Evolutionary conservation across 1,140 invertebrate species (phyloP).

Genomic region (Drosophila ogumai): DNA sequence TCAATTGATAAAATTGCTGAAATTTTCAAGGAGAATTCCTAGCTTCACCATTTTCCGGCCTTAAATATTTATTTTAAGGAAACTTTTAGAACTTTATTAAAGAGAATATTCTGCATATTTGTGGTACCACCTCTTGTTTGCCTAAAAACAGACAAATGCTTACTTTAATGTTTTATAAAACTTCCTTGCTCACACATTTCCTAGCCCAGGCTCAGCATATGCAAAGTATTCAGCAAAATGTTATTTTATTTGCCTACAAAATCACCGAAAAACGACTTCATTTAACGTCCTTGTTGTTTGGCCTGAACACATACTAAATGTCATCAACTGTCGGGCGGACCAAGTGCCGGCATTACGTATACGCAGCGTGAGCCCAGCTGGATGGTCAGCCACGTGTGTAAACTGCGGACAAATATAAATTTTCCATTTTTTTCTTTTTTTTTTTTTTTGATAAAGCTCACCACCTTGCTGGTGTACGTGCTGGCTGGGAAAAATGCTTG

Average conservation of each 20-base stretch:
- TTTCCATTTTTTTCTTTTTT: constrained; percentile 34
- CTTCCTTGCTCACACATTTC: not conserved
- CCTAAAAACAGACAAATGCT: not conserved
- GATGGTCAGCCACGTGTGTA: constrained; percentile 19
- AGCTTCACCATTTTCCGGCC: not conserved
- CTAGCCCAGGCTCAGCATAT: not conserved
- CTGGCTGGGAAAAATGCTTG: constrained; percentile 17
- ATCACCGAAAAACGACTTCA: constrained; percentile 18
- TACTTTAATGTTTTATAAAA: not conserved
- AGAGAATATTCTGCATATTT: too few species aligned
- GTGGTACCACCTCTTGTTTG: not conserved
- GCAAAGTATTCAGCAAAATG: not conserved
- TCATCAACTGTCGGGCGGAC: constrained; percentile 29
- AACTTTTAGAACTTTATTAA: not conserved
- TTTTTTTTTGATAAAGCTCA: constrained; percentile 34
- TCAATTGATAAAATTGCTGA: constrained; percentile 19
- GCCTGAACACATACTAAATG: constrained; percentile 45
- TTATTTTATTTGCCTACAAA: constrained; percentile 11
- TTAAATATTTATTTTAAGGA: not conserved
- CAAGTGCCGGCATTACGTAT: constrained; percentile 34
- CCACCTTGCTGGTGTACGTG: constrained; percentile 28
- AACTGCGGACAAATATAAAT: constrained; percentile 47
- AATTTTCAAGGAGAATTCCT: not conserved
- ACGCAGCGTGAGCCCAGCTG: constrained; percentile 39
- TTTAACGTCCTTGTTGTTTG: constrained; percentile 37